Evolutionary conservation across 2,113 vertebrate species (phyloP).

Genomic region (Octodon degus): DNA sequence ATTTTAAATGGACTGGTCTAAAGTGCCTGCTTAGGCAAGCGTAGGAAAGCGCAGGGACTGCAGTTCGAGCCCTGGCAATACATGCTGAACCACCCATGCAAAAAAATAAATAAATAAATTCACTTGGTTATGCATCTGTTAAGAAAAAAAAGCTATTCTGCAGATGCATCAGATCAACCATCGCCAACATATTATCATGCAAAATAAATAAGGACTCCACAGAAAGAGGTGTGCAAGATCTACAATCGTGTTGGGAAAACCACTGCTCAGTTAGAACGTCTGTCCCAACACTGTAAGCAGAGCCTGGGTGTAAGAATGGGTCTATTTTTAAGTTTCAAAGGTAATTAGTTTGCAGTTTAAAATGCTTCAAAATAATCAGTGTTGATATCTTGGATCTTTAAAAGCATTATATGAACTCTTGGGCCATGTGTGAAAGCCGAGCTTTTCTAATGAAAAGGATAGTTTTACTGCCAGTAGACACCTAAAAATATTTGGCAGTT

Average conservation of each 20-base stretch:
- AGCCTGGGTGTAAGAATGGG: neutral
- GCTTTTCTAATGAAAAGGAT: slow-evolving; percentile 79
- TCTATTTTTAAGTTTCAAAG: slow-evolving; percentile 48
- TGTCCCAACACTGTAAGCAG: neutral
- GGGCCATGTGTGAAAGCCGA: slow-evolving; percentile 78
- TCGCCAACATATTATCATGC: neutral
- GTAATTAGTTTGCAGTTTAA: slow-evolving; percentile 6
- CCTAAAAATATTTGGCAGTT: slow-evolving; percentile 77
- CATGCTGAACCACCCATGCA: too few relatives aligned
- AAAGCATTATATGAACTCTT: slow-evolving; percentile 76
- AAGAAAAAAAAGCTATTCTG: neutral
- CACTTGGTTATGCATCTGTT: too few relatives aligned
- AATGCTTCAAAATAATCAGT: slow-evolving; percentile 56
- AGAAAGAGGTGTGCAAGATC: neutral
- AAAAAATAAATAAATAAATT: too few relatives aligned
- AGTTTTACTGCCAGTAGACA: slow-evolving; percentile 83
- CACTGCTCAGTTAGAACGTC: neutral
- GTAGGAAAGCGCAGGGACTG: too few relatives aligned
- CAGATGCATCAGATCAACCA: neutral
- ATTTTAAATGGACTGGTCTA: too few relatives aligned
- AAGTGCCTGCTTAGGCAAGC: too few relatives aligned
- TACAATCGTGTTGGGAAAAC: slow-evolving; percentile 1
- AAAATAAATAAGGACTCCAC: neutral
- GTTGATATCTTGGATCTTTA: slow-evolving; percentile 68
- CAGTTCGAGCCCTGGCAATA: too few relatives aligned